Evolutionary conservation across 2,113 vertebrate genomes (phyloP), one percentile per base, ranked within the genome.

Genomic region (Tetrax tetrax): DNA sequence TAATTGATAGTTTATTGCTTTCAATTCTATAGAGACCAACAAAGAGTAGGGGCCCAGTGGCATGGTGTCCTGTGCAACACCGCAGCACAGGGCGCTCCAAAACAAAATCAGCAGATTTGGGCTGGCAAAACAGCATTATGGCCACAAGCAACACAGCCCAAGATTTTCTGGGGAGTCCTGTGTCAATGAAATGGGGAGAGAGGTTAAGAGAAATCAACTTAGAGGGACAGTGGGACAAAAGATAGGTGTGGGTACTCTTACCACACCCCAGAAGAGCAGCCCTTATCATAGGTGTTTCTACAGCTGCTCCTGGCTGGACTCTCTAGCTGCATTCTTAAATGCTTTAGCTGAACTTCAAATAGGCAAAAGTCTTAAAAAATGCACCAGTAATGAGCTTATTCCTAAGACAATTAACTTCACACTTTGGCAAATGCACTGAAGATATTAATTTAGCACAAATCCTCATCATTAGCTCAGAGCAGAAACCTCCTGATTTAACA

Each of bases 161-260:
- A 38, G 45, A 13, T 69, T 84, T 92, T 64, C 59, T 81, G 9
- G 14, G 5, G 35, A 25, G 13, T 60, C 7, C 27, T 47, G 7
- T 35, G 28, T 12, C 41, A 37, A 68, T 0, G 1, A 54, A 68
- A 47, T 13, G 14, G 27, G 18, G 10, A 61, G 24, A 65, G 20
- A 75, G 21, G 51, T 21, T 83, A 14, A 35, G 13, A 37, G 53
- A 88, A 85, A 38, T 9, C 6, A 22, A 53, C 21, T 41, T 33
- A 57, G 50, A 28, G 28, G 20, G 48, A 79, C 0, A 0, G 10
- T 50, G 37, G 38, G 10, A 54, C 59, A 57, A 19, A 76, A 12
- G 19, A 19, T 6, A 75, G 16, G 7, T 70, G 8, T 57, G 23
- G 38, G 3, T 65, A 31, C 14, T 45, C 9, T 31, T 59, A 9